Evolutionary conservation across 2,888 invertebrate species (phyloP).

Genomic region (Agonum fuliginosum): DNA sequence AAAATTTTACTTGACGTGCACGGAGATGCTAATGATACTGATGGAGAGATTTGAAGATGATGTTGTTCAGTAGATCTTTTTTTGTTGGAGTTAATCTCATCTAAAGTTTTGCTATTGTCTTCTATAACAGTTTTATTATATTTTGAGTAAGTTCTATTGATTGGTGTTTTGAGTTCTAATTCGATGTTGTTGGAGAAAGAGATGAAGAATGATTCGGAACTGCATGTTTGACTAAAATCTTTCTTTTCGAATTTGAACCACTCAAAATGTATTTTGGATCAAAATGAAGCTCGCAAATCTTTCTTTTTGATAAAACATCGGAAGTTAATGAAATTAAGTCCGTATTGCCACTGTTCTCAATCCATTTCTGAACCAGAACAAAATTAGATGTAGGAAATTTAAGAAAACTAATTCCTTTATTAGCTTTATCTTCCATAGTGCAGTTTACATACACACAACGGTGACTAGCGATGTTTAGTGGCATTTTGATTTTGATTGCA

Average conservation of each 20-base stretch:
- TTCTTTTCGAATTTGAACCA: neutral
- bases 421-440: neutral
- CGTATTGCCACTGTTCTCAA: neutral
- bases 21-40: neutral
- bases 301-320: neutral
- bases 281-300: neutral
- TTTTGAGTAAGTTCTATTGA: neutral
- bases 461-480: neutral
- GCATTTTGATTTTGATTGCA: too few relatives aligned
- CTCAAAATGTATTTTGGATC: neutral
- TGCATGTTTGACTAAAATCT: neutral
- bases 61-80: neutral
- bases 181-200: neutral
- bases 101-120: neutral
- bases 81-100: neutral
- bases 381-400: neutral
- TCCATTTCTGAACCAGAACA: neutral
- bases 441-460: neutral
- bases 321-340: neutral
- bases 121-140: neutral
- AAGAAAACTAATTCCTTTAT: neutral
- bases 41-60: too few relatives aligned
- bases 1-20: neutral
- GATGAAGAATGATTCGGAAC: neutral
- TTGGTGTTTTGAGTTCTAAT: neutral